phyloP scores from a whole-genome alignment of 1,140 invertebrate species.

The Xylocopa sonorina region DNA sequence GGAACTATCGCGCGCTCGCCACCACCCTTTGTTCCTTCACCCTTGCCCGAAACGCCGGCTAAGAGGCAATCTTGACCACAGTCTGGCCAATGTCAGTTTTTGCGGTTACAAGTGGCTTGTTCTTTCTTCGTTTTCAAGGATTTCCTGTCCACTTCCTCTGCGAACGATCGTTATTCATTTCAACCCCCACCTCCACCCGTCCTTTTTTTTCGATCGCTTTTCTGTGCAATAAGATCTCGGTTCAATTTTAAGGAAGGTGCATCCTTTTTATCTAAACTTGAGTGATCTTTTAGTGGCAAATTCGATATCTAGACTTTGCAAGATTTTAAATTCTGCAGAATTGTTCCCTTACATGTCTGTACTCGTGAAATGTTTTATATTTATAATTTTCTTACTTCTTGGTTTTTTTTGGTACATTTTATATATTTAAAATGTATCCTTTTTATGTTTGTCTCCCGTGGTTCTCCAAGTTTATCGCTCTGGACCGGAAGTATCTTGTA shows the following conservation, averaged over 20 bases:
- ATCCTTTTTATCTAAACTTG: too few species aligned
- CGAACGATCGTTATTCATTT: slow-evolving; percentile 35
- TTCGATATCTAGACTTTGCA: too few species aligned
- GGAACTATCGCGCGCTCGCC: slow-evolving; percentile 37
- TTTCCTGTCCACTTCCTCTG: slow-evolving; percentile 49
- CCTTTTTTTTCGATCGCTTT: neutral
- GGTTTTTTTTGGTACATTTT: neutral
- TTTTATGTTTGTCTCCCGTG: too few species aligned
- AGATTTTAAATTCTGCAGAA: too few species aligned
- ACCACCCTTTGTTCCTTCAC: slow-evolving; percentile 51
- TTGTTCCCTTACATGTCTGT: too few species aligned
- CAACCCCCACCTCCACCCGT: neutral
- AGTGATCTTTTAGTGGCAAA: too few species aligned
- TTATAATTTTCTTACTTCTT: too few species aligned
- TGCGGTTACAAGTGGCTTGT: slow-evolving; percentile 46
- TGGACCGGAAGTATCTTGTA: neutral
- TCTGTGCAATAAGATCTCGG: neutral
- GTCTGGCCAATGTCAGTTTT: slow-evolving; percentile 49
- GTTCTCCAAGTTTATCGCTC: neutral
- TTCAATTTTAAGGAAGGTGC: too few species aligned
- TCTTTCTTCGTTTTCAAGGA: slow-evolving; percentile 40
- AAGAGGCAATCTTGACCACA: slow-evolving; percentile 61
- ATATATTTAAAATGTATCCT: neutral
- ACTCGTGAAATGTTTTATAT: too few species aligned
- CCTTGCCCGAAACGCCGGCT: slow-evolving; percentile 27